Conservation (phyloP, 2,797 vertebrate genomes). For the Gymnodraco acuticeps region DNA sequence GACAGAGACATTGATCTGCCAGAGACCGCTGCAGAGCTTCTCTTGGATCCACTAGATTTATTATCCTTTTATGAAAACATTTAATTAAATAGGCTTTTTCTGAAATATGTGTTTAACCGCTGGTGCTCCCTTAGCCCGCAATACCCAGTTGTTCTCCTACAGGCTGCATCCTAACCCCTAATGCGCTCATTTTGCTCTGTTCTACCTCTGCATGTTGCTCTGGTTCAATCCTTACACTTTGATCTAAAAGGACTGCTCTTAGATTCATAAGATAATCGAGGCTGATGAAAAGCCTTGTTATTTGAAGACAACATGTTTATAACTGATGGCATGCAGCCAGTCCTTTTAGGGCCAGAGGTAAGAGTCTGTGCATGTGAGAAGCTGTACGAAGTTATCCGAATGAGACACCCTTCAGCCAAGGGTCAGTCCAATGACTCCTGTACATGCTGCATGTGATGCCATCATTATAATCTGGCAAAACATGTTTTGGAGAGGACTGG, state of each 20-base stretch:
- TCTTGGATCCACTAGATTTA: constrained; percentile 12
- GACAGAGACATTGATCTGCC: constrained; percentile 42
- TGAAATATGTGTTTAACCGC: constrained; percentile 4
- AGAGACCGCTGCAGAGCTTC: constrained; percentile 43
- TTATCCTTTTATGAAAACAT: neutral
- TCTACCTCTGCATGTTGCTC: constrained; percentile 69
- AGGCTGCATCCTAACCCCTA: constrained; percentile 43
- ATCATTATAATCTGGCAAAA: constrained; percentile 20
- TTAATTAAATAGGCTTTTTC: neutral
- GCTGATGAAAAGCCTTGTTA: neutral
- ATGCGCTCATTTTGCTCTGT: constrained; percentile 43
- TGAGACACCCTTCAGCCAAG: too few species aligned
- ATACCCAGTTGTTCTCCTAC: constrained; percentile 16
- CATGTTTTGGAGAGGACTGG: constrained; percentile 6
- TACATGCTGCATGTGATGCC: constrained; percentile 61
- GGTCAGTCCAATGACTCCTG: constrained; percentile 17
- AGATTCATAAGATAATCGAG: neutral
- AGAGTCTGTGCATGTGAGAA: constrained; percentile 62
- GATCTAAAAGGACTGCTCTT: constrained; percentile 69
- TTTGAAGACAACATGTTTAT: neutral
- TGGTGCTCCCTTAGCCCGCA: constrained; percentile 54
- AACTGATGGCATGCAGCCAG: neutral
- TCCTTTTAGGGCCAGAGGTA: constrained; percentile 70
- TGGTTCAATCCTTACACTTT: constrained; percentile 57
- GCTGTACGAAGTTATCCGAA: constrained; percentile 33